Conservation (phyloP, 2,113 vertebrate genomes). For the Tachysurus fulvidraco region DNA sequence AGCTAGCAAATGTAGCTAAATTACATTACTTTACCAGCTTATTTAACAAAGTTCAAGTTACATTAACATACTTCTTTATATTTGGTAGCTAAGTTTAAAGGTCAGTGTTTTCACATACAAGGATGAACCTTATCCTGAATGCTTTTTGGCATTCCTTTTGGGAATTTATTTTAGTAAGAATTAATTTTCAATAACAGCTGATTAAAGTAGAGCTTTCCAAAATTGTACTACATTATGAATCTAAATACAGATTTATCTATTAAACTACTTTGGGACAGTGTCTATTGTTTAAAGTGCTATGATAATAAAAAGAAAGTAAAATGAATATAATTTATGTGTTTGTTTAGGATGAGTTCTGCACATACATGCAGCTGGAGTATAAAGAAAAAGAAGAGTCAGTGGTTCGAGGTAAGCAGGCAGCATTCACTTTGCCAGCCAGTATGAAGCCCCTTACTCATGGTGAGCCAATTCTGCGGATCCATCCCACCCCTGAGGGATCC, state of each 20-base stretch:
- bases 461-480: conserved; percentile 67
- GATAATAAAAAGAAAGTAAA: background rate
- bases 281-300: background rate
- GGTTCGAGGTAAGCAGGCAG: conserved; percentile 62
- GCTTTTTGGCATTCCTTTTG: background rate
- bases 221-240: background rate
- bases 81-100: background rate
- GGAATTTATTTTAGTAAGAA: background rate
- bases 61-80: background rate
- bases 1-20: no score
- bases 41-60: background rate
- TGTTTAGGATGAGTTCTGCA: conserved; percentile 76
- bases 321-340: background rate
- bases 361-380: conserved; percentile 73
- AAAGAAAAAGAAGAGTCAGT: conserved; percentile 66
- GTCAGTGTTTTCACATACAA: background rate
- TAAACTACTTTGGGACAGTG: background rate
- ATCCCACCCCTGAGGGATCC: conserved; percentile 63
- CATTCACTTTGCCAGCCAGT: conserved; percentile 72
- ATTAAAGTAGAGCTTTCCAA: background rate
- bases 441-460: conserved; percentile 58
- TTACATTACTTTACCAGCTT: background rate
- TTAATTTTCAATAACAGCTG: background rate
- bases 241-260: background rate
- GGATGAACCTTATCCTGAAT: background rate